Evolutionary conservation across 2,113 vertebrate genomes (phyloP), one percentile per base, ranked within the genome.

Genomic region (Bagarius yarrelli): DNA sequence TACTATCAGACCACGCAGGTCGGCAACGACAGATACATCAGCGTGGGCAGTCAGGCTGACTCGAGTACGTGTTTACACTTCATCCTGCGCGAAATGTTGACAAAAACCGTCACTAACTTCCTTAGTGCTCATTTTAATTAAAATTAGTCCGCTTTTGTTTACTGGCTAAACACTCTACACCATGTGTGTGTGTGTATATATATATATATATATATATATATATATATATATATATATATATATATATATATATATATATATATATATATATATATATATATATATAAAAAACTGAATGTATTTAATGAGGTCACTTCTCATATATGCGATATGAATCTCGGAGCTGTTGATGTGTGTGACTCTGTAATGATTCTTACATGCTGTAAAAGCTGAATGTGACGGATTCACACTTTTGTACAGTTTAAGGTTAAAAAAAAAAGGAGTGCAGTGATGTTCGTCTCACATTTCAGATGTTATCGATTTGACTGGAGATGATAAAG

Each of bases 401-500:
- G n/a, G n/a, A n/a, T n/a, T n/a, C n/a, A n/a, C n/a, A n/a, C n/a
- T n/a, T n/a, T n/a, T n/a, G n/a, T n/a, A n/a, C n/a, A n/a, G n/a
- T n/a, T n/a, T n/a, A n/a, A n/a, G n/a, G n/a, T n/a, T n/a, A n/a
- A n/a, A n/a, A n/a, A n/a, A n/a, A 69, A 78, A 14, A n/a, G 16
- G 56, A 61, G 5, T 16, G 14, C 30, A 18, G 5, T 66, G 60
- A 34, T 4, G 11, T 66, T 60, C 47, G 4, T 2, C 9, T 69
- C 8, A 13, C 12, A 86, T 91, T 94, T 89, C 92, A 99, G 98
- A 97, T 92, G 97, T 98, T 86, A 98, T 99, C 84, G 98, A 99
- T 92, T 95, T 99, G 91, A 99, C 98, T 80, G 98, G 97, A 78
- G 97, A 99, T 87, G 98, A 99, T 93, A 99, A 99, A 93, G 98